Evolutionary conservation across 2,797 vertebrate species (phyloP), one percentile per base, ranked within the genome.

Genomic region (Morus bassanus): DNA sequence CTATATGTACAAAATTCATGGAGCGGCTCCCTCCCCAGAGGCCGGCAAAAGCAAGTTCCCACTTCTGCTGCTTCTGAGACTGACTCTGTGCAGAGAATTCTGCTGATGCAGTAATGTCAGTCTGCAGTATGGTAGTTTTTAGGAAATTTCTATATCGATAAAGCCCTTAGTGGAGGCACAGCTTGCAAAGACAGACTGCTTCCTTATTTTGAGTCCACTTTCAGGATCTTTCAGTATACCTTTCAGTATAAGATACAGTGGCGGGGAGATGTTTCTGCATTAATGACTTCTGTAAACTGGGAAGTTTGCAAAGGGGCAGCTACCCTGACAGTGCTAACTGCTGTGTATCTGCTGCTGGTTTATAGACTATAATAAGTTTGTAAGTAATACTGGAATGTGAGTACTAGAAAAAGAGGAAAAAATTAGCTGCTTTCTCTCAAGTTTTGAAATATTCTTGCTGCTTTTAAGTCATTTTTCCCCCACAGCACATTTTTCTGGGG

Each of bases 1-100:
- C 88, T 96, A 70, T 45, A 77, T 59, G 69, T 51, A 83, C 87
- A 90, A 86, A 95, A 97, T 96, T 95, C 94, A 97, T 93, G 95
- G 91, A 93, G 85, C 9, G 1, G 50, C 86, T 97, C 79, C 64
- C 11, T 94, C 95, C 83, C 74, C 43, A 73, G 78, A 85, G 95
- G 61, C 77, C 2, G 8, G 82, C 73, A 82, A 94, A 94, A 96
- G 46, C 3, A 0, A 91, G 79, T 96, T 97, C 92, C 96, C 85
- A 95, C 78, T 96, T 85, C 91, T 95, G 88, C 91, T 96, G 90
- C 84, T 96, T 87, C 78, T 74, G 75, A 88, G 85, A 23, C 41
- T 67, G 75, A 84, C 74, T 78, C 72, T 63, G 63, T 60, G 60
- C 74, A 93, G 91, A 87, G 50, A 68, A 41, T 92, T 87, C 53